These are phyloP conservation scores for Chionis minor DNA, from an alignment of 2,113 vertebrate genomes.

Conservation along the genomic window DNA sequence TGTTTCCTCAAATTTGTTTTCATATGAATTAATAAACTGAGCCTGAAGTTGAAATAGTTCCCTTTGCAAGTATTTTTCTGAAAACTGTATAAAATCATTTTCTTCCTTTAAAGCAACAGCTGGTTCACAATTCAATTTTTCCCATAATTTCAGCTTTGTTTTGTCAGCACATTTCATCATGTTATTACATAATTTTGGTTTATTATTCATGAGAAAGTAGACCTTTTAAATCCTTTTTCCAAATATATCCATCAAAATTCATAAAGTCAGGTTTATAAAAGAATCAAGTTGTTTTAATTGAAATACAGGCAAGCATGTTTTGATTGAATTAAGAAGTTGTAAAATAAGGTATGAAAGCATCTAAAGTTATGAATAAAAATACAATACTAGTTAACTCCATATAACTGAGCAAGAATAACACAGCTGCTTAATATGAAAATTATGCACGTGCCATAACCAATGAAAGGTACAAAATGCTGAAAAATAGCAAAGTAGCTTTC, in stretches of 20 bases:
- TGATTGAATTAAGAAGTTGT: neutral
- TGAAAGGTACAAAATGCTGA: neutral
- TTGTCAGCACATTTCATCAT: slow-evolving; percentile 4
- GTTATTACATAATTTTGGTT: neutral
- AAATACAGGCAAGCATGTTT: neutral
- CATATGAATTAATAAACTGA: neutral
- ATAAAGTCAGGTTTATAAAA: neutral
- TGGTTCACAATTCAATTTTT: neutral
- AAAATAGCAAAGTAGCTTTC: neutral
- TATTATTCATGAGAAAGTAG: neutral
- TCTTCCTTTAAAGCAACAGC: neutral
- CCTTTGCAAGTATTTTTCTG: neutral
- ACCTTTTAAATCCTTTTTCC: neutral
- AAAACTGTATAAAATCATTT: neutral
- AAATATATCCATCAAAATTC: slow-evolving; percentile 8
- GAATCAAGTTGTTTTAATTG: slow-evolving; percentile 5
- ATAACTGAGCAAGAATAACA: neutral
- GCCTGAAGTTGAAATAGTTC: neutral
- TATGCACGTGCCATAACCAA: neutral
- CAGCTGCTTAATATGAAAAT: neutral
- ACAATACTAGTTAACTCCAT: neutral
- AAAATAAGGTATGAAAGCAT: neutral
- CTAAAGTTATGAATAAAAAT: neutral
- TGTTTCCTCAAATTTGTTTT: neutral
- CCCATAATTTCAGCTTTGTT: neutral